A percentile compares a stretch with the other conserved stretches of the same genome.
phyloP scores from a whole-genome alignment of 1,140 invertebrate genomes.

The Drosophila leontia region DNA sequence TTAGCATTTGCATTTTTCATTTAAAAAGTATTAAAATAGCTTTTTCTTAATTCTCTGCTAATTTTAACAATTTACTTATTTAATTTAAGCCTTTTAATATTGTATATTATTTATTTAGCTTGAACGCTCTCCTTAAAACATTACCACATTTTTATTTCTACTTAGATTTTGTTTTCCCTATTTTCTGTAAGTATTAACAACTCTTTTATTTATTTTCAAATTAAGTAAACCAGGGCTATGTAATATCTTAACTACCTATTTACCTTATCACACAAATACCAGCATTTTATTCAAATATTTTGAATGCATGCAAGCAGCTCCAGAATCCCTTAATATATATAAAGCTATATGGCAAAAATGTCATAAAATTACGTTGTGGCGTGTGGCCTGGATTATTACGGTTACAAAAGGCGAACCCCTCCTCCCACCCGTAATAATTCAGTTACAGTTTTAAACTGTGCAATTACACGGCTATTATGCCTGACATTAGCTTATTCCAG shows the following conservation, averaged over 20 bases:
- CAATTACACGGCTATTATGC: slow-evolving; percentile 57
- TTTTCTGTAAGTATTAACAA: slow-evolving; percentile 5
- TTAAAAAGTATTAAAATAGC: not conserved
- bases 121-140: not conserved
- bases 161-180: not conserved
- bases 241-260: slow-evolving; percentile 4
- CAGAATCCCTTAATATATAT: slow-evolving; percentile 14
- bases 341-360: slow-evolving; percentile 30
- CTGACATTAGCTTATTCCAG: slow-evolving; percentile 56
- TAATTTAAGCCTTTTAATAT: not conserved
- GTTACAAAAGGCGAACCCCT: slow-evolving; percentile 32
- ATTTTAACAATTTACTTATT: not conserved
- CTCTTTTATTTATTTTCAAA: not conserved
- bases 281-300: slow-evolving; percentile 32
- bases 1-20: not conserved
- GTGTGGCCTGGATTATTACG: slow-evolving; percentile 53
- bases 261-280: not conserved
- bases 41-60: not conserved
- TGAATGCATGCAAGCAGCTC: slow-evolving; percentile 11
- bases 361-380: slow-evolving; percentile 66
- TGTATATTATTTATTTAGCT: not conserved
- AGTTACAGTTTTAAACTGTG: slow-evolving; percentile 43
- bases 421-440: slow-evolving; percentile 16
- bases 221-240: not conserved
- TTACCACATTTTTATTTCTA: not conserved